A percentile compares a stretch with the other conserved stretches of the same genome.
phyloP scores from a whole-genome alignment of 2,113 vertebrate species.

The Beaufortia kweichowensis region DNA sequence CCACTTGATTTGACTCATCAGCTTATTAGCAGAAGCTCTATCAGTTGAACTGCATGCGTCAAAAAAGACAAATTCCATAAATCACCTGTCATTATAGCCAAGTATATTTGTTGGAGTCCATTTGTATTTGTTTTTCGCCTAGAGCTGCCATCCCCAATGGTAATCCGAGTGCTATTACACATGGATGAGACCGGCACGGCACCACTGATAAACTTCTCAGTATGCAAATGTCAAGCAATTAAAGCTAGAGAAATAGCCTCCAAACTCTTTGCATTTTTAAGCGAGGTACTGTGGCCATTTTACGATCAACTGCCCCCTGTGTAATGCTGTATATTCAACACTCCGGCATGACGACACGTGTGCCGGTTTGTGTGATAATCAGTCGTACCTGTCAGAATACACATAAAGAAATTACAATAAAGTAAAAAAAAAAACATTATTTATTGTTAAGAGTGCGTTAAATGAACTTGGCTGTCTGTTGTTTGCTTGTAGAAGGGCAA shows the following conservation, averaged over 20 bases:
- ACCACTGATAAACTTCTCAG: slow-evolving; percentile 58
- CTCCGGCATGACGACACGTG: neutral
- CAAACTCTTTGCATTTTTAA: slow-evolving; percentile 42
- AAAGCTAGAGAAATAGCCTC: slow-evolving; percentile 50
- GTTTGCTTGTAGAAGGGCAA: too few species aligned
- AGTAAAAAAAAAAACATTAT: neutral
- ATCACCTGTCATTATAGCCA: slow-evolving; percentile 49
- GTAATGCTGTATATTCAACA: slow-evolving; percentile 7
- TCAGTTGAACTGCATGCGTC: too few species aligned
- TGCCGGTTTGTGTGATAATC: neutral
- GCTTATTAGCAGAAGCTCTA: too few species aligned
- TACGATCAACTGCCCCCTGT: slow-evolving; percentile 33
- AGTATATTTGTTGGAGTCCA: slow-evolving; percentile 40
- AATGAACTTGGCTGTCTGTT: too few species aligned
- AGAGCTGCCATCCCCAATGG: slow-evolving; percentile 47
- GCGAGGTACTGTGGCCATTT: slow-evolving; percentile 38
- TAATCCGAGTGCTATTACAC: slow-evolving; percentile 53
- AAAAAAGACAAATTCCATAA: too few species aligned
- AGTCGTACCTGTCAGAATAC: neutral
- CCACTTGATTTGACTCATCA: too few species aligned
- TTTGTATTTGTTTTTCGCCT: slow-evolving; percentile 46
- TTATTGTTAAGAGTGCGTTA: too few species aligned
- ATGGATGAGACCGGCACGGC: slow-evolving; percentile 40
- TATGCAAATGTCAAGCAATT: slow-evolving; percentile 63
- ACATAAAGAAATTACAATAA: neutral